Percentiles rank a stretch among this genome's conserved stretches.
Conservation (phyloP, 2,888 invertebrate species). For the Pristionchus arcanus region DNA sequence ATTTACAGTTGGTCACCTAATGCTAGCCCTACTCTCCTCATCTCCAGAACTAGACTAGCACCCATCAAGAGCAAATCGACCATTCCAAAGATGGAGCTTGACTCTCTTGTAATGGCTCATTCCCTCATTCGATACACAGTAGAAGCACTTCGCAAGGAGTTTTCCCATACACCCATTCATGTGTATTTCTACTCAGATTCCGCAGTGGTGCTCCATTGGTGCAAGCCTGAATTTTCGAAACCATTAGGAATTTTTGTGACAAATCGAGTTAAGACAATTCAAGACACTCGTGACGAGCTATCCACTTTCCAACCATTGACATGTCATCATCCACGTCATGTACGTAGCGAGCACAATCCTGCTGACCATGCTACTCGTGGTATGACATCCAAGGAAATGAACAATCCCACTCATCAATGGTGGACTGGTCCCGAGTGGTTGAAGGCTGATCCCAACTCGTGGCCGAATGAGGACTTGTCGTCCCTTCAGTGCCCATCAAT, state of each 20-base stretch:
- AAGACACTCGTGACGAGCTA: background rate
- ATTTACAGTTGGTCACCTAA: background rate
- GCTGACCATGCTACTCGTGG: constrained; percentile 29
- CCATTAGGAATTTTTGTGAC: background rate
- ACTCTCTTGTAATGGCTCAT: background rate
- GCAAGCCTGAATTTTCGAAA: background rate
- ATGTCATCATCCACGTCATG: background rate
- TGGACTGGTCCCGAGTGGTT: constrained; percentile 10
- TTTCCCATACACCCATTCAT: background rate
- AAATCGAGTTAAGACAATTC: background rate
- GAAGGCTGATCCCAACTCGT: background rate
- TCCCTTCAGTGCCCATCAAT: too few species aligned
- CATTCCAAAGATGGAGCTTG: constrained; percentile 19
- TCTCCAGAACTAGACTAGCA: background rate
- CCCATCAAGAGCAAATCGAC: background rate
- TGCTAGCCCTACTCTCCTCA: background rate
- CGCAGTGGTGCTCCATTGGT: background rate
- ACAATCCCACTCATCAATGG: constrained; percentile 28
- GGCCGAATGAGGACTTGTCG: background rate
- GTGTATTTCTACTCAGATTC: background rate
- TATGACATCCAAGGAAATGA: background rate
- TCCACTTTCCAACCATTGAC: background rate
- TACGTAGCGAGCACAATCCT: constrained; percentile 15
- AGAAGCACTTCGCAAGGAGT: constrained; percentile 4
- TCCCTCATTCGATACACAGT: background rate